Conservation (phyloP, 2,113 vertebrate genomes). For the Naja naja region DNA sequence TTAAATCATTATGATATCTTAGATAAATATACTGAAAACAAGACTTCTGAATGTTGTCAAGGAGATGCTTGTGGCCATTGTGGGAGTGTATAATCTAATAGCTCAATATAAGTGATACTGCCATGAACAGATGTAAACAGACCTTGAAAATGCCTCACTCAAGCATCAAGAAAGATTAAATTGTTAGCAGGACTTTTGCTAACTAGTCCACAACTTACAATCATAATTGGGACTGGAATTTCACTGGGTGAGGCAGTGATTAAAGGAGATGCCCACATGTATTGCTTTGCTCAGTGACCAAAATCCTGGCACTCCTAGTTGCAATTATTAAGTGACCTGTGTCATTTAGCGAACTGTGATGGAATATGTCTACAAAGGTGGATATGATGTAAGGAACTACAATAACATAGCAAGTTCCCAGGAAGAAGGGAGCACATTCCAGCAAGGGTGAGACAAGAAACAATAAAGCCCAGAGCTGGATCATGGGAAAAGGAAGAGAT, state of each 20-base stretch:
- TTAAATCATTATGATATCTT: background rate
- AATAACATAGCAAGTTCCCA: background rate
- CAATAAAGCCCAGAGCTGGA: background rate
- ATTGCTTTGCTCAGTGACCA: background rate
- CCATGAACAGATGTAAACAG: background rate
- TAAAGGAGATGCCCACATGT: background rate
- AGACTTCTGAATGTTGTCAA: background rate
- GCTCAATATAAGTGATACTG: background rate
- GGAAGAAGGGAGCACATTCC: background rate
- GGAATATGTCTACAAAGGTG: background rate
- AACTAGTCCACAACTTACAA: background rate
- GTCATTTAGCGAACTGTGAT: background rate
- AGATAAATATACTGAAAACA: background rate
- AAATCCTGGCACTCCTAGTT: background rate
- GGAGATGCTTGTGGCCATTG: background rate
- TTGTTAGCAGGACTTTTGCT: background rate
- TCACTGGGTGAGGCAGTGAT: background rate
- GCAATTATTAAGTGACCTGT: background rate
- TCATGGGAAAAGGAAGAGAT: background rate
- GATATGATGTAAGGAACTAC: background rate
- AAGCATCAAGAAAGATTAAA: background rate
- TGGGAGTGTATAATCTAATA: background rate
- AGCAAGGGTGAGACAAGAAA: background rate
- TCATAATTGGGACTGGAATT: background rate
- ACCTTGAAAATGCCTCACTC: background rate